Evolutionary conservation across 1,140 invertebrate genomes (phyloP), one percentile per base, ranked within the genome.

Genomic region (Heliothis subflexa): DNA sequence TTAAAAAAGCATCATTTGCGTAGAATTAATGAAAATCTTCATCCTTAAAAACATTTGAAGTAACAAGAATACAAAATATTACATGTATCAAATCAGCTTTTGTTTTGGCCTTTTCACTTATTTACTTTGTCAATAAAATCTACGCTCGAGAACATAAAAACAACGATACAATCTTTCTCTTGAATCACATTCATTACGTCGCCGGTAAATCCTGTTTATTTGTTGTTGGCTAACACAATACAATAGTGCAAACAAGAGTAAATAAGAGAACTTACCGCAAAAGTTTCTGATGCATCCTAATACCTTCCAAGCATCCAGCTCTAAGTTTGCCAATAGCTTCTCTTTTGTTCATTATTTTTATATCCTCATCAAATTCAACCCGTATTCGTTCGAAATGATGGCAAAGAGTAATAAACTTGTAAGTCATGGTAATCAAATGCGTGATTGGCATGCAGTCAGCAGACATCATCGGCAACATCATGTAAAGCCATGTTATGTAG

Each of bases 391-490:
- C 86, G 33, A 84, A 94, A 78, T 92, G 82, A 55, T 84, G 84
- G 66, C 90, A 83, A 11, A 94, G 78, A 0, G 90, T 91, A 2
- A 88, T 86, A 80, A 92, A 93, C 70, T 93, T 94, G 64, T 87
- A 88, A 2, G 91, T 78, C 79, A 93, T 86, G 9, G 72, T 85
- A n/a, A 94, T 92, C n/a, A 94, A 88, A 77, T 93, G 91, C 12
- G 89, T 85, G 45, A 93, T 93, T 0, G 93, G 93, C 88, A 92
- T 86, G 66, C 91, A 92, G 78, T 94, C 93, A 12, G 88, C 86
- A n/a, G 90, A 86, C 84, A 94, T 93, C 91, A 94, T 94, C 0
- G 92, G 92, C 12, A 93, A 66, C 93, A 94, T 94, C 91, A 94
- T 92, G 70, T 92, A 92, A 13, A 92, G 55, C 91, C 91, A 94